Percentiles rank a stretch among this genome's conserved stretches.
phyloP scores from a whole-genome alignment of 1,140 invertebrate genomes.

The Drosophila sucinea region DNA sequence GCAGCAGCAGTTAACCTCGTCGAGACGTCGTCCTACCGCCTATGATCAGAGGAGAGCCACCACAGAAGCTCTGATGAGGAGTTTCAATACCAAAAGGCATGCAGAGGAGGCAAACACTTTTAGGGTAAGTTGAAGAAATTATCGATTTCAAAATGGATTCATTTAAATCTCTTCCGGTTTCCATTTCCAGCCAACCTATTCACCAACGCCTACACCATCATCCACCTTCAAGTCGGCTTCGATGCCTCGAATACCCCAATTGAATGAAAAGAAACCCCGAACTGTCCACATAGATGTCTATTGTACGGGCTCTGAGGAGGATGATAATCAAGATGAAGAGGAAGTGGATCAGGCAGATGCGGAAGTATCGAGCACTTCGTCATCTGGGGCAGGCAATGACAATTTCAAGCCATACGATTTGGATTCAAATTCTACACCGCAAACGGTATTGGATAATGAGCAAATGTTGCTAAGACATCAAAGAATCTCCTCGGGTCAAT shows the following conservation, averaged over 20 bases:
- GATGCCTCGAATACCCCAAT: conserved; percentile 66
- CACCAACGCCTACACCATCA: conserved; percentile 65
- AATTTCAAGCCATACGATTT: conserved; percentile 56
- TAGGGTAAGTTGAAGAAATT: conserved; percentile 50
- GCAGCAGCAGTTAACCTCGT: background rate
- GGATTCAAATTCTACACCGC: conserved; percentile 84
- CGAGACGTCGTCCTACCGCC: conserved; percentile 40
- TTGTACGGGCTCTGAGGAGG: conserved; percentile 89
- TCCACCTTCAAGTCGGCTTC: conserved; percentile 78
- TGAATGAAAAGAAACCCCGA: conserved; percentile 85
- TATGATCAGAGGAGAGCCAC: conserved; percentile 77
- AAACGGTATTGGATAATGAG: conserved; percentile 87
- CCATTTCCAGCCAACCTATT: conserved; percentile 55
- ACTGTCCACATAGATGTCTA: conserved; percentile 92
- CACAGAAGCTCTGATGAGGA: conserved; percentile 64
- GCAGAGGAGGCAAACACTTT: conserved; percentile 76
- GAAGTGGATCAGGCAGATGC: conserved; percentile 86
- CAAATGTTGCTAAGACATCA: conserved; percentile 86
- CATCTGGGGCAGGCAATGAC: conserved; percentile 42
- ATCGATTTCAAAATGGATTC: background rate
- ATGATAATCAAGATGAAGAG: conserved; percentile 84
- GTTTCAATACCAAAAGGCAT: conserved; percentile 57
- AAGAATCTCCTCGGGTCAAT: conserved; percentile 77
- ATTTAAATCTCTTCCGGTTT: background rate
- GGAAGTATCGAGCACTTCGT: conserved; percentile 83